Evolutionary conservation across 2,888 invertebrate species (phyloP).

Genomic region (Diloba caeruleocephala): DNA sequence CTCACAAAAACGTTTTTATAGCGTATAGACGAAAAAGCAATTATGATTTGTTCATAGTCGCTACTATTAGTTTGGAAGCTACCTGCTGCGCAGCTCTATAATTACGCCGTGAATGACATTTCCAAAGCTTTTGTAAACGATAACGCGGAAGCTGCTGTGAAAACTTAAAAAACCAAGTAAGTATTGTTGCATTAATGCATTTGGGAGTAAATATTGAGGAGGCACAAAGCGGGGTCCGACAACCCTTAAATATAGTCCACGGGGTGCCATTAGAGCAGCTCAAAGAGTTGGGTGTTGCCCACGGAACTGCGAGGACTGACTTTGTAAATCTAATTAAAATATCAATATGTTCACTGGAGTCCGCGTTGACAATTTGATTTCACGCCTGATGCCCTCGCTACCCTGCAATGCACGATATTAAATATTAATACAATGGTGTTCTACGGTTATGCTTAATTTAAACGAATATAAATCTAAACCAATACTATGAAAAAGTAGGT

Average conservation of each 20-base stretch:
- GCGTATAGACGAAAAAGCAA: slow-evolving; percentile 77
- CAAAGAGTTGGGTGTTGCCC: slow-evolving; percentile 87
- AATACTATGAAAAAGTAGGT: neutral
- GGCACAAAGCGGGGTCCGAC: slow-evolving; percentile 83
- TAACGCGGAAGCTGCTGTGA: slow-evolving; percentile 87
- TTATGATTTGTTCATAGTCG: slow-evolving; percentile 75
- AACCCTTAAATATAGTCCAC: slow-evolving; percentile 86
- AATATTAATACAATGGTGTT: slow-evolving; percentile 60
- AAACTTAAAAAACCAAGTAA: slow-evolving; percentile 87
- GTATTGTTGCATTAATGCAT: slow-evolving; percentile 88
- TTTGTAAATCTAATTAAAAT: slow-evolving; percentile 89
- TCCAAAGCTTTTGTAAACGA: slow-evolving; percentile 86
- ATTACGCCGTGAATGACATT: slow-evolving; percentile 86
- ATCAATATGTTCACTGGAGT: slow-evolving; percentile 87
- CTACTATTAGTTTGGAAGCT: slow-evolving; percentile 72
- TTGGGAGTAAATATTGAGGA: slow-evolving; percentile 89
- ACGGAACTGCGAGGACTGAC: slow-evolving; percentile 76
- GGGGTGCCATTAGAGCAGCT: slow-evolving; percentile 87
- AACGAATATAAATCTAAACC: too few species aligned
- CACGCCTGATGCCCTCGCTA: slow-evolving; percentile 73
- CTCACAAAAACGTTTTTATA: slow-evolving; percentile 69
- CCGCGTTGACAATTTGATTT: slow-evolving; percentile 87
- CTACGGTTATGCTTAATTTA: slow-evolving; percentile 38
- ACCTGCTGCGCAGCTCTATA: slow-evolving; percentile 86
- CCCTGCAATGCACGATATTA: slow-evolving; percentile 48